phyloP scores from a whole-genome alignment of 2,888 invertebrate species.

The Drepana falcataria region DNA sequence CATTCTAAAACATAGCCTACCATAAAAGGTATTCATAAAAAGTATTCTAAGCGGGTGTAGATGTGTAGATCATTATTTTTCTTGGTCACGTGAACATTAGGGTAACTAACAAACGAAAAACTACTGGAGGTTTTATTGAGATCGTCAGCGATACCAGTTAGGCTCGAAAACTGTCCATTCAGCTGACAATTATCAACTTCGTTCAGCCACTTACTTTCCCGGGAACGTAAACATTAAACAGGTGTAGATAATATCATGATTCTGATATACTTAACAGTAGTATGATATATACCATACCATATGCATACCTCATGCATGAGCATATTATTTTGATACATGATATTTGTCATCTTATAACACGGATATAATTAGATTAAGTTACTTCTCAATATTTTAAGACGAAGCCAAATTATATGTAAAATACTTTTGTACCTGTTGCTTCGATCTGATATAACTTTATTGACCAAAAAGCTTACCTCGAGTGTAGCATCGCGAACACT shows the following conservation, averaged over 20 bases:
- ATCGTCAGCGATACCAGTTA: conserved; percentile 42
- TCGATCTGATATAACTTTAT: neutral
- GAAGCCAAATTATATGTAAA: neutral
- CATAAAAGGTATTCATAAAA: conserved; percentile 32
- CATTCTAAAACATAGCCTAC: conserved; percentile 47
- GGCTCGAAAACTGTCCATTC: conserved; percentile 32
- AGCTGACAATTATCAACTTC: conserved; percentile 35
- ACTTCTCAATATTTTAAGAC: neutral
- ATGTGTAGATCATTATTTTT: conserved; percentile 61
- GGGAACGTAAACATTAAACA: conserved; percentile 7
- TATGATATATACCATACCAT: no score
- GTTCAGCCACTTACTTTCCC: conserved; percentile 11
- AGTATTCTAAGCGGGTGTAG: conserved; percentile 53
- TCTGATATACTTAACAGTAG: no score
- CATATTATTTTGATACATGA: no score
- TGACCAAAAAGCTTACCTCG: conserved; percentile 63
- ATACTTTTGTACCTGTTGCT: neutral
- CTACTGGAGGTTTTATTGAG: conserved; percentile 63
- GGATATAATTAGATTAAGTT: no score
- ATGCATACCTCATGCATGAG: no score
- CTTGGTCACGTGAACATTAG: conserved; percentile 50
- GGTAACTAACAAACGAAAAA: conserved; percentile 51
- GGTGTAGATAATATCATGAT: neutral
- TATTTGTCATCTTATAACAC: no score
- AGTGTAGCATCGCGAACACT: conserved; percentile 91